phyloP scores from a whole-genome alignment of 2,797 vertebrate species.

The Danio kyathit region DNA sequence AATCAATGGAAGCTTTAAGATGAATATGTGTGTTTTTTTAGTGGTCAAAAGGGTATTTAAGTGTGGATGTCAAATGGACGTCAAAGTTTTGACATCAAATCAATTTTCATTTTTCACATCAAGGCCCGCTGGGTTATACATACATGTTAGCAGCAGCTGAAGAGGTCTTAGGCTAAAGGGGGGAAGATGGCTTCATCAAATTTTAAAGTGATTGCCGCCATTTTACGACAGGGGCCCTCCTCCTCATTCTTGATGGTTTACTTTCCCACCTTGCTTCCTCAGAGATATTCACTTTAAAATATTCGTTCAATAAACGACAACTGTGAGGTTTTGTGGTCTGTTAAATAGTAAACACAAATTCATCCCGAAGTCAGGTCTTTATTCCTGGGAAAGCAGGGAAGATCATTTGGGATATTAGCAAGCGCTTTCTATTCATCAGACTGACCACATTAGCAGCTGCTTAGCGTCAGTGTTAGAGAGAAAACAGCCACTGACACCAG shows the following conservation, averaged over 20 bases:
- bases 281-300: slow-evolving; percentile 19
- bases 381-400: slow-evolving; percentile 27
- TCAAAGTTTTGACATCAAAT: no score
- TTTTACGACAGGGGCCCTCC: slow-evolving; percentile 23
- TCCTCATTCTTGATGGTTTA: background rate
- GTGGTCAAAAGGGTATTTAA: no score
- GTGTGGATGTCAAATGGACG: no score
- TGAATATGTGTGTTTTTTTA: no score
- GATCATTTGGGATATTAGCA: slow-evolving; percentile 50
- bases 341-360: slow-evolving; percentile 52
- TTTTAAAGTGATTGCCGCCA: slow-evolving; percentile 46
- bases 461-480: slow-evolving; percentile 29
- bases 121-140: no score
- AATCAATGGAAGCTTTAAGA: no score
- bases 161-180: background rate
- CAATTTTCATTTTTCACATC: no score
- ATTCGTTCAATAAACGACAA: slow-evolving; percentile 12
- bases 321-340: slow-evolving; percentile 57
- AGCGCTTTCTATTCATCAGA: slow-evolving; percentile 55
- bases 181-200: slow-evolving; percentile 56
- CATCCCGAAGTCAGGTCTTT: slow-evolving; percentile 35
- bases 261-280: background rate
- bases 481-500: slow-evolving; percentile 32
- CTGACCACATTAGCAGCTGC: slow-evolving; percentile 53
- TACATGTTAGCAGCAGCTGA: no score